Base-by-base conservation (phyloP, 2,888 invertebrate genomes). In the Pollenia amentaria region DNA sequence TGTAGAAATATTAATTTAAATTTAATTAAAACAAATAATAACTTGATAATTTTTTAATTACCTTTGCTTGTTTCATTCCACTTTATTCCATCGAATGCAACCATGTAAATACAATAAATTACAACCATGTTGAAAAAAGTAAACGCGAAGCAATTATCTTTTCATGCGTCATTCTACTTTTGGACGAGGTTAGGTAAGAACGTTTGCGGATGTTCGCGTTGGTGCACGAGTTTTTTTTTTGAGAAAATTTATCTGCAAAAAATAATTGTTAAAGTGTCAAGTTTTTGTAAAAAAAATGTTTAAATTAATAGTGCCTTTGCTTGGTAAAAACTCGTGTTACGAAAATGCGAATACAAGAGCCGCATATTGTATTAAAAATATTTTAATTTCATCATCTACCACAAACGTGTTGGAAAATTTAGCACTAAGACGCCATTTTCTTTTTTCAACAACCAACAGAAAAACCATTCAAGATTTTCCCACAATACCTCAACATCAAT, bases 131-230 rank as follows among this genome's bases (percentile, higher is more conserved):
- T 77, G 72, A 76, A 86, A 73, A 73, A 62, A 64, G 75, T 62
- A 79, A 42, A 76, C 18, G 55, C 12, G 11, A 16, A 55, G 18
- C 79, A 84, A 84, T 65, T 84, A 80, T 85, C 53, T 14, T 55
- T 60, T 48, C 85, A 88, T 90, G 89, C 89, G 90, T 90, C 90
- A 90, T 90, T 90, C 90, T 90, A 90, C 90, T 89, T 92, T 92
- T 91, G 91, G 92, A 91, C 92, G 91, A 93, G 91, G 92, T 92
- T 93, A 93, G 92, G 92, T 92, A 92, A 92, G 93, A 91, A 91
- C 91, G 87, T 84, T 46, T 88, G 89, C 89, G 89, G 90, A 89
- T 89, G 76, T 89, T 57, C 40, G 80, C 83, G 64, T 70, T 48
- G 72, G 67, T 88, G 90, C 91, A 90, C 90, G 90, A 89, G 91